These are phyloP conservation scores for Lagorchestes hirsutus DNA, from an alignment of 2,797 vertebrate genomes.

Conservation along the genomic window DNA sequence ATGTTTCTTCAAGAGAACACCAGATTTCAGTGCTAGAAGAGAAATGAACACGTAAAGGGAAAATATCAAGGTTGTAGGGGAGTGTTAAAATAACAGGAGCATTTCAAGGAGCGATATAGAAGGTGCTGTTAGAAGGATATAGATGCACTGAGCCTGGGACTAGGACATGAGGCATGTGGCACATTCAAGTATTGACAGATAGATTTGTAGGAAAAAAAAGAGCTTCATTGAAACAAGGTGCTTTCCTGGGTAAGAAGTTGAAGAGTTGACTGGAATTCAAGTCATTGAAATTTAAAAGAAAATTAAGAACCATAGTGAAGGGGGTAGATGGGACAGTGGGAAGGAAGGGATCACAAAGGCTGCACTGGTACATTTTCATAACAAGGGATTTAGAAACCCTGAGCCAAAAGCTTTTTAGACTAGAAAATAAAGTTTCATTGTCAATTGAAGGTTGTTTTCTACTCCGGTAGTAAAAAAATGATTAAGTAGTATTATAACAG, in stretches of 20 bases:
- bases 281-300: too few species aligned
- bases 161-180: too few species aligned
- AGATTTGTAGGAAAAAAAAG: too few species aligned
- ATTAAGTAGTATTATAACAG: too few species aligned
- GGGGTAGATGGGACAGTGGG: not conserved
- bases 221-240: too few species aligned
- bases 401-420: not conserved
- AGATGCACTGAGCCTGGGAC: too few species aligned
- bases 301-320: not conserved
- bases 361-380: too few species aligned
- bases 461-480: too few species aligned
- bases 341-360: not conserved
- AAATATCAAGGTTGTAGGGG: not conserved
- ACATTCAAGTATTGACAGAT: too few species aligned
- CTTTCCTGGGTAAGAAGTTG: too few species aligned
- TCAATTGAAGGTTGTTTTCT: not conserved
- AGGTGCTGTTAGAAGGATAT: not conserved
- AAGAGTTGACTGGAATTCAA: too few species aligned
- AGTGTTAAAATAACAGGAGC: not conserved
- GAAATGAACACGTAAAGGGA: not conserved
- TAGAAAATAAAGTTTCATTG: not conserved
- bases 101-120: not conserved
- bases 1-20: not conserved
- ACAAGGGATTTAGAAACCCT: too few species aligned
- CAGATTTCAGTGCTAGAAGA: not conserved